Conservation (phyloP, 1,140 invertebrate genomes). For the Drosophila albomicans region DNA sequence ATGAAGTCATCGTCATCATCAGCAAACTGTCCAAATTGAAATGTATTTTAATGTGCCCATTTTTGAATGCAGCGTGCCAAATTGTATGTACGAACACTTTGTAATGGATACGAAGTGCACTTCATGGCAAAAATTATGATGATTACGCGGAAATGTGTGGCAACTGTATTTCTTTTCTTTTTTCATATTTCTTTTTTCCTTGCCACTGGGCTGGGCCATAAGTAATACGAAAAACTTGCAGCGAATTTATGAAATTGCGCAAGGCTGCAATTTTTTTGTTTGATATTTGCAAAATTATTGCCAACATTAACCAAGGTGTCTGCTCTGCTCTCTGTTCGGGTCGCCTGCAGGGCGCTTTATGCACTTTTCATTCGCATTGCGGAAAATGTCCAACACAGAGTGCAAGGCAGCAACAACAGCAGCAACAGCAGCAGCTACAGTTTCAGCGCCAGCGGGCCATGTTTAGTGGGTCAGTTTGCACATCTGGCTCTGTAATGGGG, state of each 20-base stretch:
- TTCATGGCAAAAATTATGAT: slow-evolving; percentile 75
- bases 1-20: slow-evolving; percentile 63
- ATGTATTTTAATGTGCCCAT: slow-evolving; percentile 75
- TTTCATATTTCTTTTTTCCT: no score
- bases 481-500: slow-evolving; percentile 52
- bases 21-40: slow-evolving; percentile 67
- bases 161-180: slow-evolving; percentile 51
- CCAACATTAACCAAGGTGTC: slow-evolving; percentile 1
- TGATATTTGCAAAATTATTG: slow-evolving; percentile 73
- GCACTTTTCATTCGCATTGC: slow-evolving; percentile 58
- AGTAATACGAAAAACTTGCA: slow-evolving; percentile 37
- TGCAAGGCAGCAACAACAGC: neutral
- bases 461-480: slow-evolving; percentile 76
- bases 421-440: no score
- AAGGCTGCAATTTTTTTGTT: slow-evolving; percentile 43
- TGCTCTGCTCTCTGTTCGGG: neutral
- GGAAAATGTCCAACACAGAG: slow-evolving; percentile 44
- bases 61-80: slow-evolving; percentile 54
- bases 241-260: slow-evolving; percentile 75
- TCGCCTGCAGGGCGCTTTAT: slow-evolving; percentile 64
- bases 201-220: slow-evolving; percentile 56
- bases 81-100: slow-evolving; percentile 40
- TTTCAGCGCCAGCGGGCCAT: slow-evolving; percentile 6
- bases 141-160: slow-evolving; percentile 81
- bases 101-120: slow-evolving; percentile 36